These are phyloP conservation scores for Xestoiulus laeticollis DNA, from an alignment of 2,888 invertebrate species.

Conservation along the genomic window DNA sequence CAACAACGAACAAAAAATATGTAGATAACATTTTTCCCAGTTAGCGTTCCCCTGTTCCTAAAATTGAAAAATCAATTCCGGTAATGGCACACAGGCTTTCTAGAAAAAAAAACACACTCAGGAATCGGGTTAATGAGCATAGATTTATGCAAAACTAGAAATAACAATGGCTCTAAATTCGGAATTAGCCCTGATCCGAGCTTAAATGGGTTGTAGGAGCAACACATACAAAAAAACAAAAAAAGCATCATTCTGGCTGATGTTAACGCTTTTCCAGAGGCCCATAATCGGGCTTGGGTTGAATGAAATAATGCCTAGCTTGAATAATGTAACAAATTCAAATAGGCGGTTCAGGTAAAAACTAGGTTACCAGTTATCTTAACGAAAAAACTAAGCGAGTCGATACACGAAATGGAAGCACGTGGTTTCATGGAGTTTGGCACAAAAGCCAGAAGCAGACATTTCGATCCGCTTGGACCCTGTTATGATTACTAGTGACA, in stretches of 20 bases:
- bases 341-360: constrained; percentile 12
- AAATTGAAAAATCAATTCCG: not conserved
- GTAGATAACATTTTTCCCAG: not conserved
- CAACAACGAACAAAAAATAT: not conserved
- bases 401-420: not conserved
- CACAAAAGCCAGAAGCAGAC: constrained; percentile 17
- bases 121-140: not conserved
- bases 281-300: not conserved
- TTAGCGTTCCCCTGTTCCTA: not conserved
- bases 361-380: constrained; percentile 33
- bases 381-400: constrained; percentile 27
- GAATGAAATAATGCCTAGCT: constrained; percentile 12
- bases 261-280: not conserved
- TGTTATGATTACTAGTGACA: constrained; percentile 38
- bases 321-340: constrained; percentile 21
- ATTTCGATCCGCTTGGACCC: not conserved
- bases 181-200: not conserved
- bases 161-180: not conserved
- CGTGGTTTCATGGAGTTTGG: not conserved
- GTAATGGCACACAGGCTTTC: not conserved
- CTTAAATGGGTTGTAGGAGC: constrained; percentile 7
- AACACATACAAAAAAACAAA: too few species aligned
- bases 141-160: not conserved
- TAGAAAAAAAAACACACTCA: not conserved
- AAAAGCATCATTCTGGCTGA: not conserved